These are phyloP conservation scores for Chrysotoxum bicinctum DNA, from an alignment of 2,888 invertebrate genomes.

Conservation along the genomic window DNA sequence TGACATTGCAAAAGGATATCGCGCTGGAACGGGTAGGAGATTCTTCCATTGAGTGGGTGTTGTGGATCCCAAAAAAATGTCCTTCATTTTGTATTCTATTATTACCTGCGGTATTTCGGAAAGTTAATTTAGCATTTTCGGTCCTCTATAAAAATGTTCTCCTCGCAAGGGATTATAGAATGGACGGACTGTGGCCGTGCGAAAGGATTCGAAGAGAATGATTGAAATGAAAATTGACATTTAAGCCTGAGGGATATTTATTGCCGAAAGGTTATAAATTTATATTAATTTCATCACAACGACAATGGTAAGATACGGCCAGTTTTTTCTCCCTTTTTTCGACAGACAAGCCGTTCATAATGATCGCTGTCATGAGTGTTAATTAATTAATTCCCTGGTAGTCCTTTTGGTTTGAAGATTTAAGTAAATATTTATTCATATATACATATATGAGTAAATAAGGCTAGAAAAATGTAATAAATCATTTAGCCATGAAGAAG, in stretches of 20 bases:
- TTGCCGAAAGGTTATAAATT: slow-evolving; percentile 8
- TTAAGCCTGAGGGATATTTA: not conserved
- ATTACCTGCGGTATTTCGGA: slow-evolving; percentile 1
- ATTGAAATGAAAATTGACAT: slow-evolving; percentile 10
- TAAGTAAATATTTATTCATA: not conserved
- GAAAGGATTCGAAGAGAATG: not conserved
- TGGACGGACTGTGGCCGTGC: not conserved
- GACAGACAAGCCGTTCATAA: not conserved
- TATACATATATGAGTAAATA: not conserved
- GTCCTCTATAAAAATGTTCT: not conserved
- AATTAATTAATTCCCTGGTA: slow-evolving; percentile 6
- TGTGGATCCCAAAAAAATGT: not conserved
- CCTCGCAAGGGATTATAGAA: not conserved
- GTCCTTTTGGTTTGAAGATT: not conserved
- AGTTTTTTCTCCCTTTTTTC: not conserved
- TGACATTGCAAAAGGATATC: slow-evolving; percentile 25
- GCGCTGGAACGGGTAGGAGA: not conserved
- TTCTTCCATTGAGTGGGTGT: not conserved
- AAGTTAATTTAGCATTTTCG: slow-evolving; percentile 10
- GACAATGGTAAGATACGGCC: not conserved
- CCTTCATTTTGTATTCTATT: slow-evolving; percentile 6
- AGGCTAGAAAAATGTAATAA: slow-evolving; percentile 10
- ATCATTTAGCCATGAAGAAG: not conserved
- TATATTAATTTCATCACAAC: slow-evolving; percentile 6
- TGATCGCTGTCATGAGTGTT: not conserved